A percentile compares a stretch with the other conserved stretches of the same genome.
Evolutionary conservation across 2,888 invertebrate genomes (phyloP).

Genomic region (Philhelius pedissequus): DNA sequence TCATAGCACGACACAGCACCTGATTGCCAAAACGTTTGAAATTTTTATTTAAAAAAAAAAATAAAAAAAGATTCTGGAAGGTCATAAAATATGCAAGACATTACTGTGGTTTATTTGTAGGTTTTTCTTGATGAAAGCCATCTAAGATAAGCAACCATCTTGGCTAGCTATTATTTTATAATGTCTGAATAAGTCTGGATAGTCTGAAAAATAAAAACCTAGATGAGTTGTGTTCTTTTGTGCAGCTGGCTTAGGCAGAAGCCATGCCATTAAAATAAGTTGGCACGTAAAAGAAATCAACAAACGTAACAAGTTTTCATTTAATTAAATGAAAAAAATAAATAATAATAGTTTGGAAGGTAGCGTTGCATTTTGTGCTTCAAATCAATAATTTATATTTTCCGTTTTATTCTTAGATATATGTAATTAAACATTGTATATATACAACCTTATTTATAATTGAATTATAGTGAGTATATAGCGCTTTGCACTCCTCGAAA

Average conservation of each 20-base stretch:
- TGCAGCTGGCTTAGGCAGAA: slow-evolving; percentile 1
- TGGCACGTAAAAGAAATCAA: slow-evolving; percentile 37
- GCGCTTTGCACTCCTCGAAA: too few relatives aligned
- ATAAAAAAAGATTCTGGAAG: slow-evolving; percentile 8
- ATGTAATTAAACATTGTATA: too few relatives aligned
- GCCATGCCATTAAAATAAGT: slow-evolving; percentile 20
- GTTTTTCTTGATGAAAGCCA: not conserved
- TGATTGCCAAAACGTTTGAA: not conserved
- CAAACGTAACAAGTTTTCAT: slow-evolving; percentile 29
- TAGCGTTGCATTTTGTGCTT: not conserved
- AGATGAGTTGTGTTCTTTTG: not conserved
- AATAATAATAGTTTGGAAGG: not conserved
- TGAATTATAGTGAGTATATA: too few relatives aligned
- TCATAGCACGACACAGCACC: not conserved
- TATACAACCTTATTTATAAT: too few relatives aligned
- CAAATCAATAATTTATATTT: not conserved
- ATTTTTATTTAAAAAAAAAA: not conserved
- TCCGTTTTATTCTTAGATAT: not conserved
- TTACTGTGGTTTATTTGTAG: not conserved
- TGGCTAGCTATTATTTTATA: not conserved
- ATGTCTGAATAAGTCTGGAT: not conserved
- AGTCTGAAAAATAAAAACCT: not conserved
- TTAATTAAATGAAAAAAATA: not conserved
- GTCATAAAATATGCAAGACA: not conserved
- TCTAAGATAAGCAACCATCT: too few relatives aligned